Conservation (phyloP, 2,888 invertebrate genomes). For the Mellilla xanthometata region DNA sequence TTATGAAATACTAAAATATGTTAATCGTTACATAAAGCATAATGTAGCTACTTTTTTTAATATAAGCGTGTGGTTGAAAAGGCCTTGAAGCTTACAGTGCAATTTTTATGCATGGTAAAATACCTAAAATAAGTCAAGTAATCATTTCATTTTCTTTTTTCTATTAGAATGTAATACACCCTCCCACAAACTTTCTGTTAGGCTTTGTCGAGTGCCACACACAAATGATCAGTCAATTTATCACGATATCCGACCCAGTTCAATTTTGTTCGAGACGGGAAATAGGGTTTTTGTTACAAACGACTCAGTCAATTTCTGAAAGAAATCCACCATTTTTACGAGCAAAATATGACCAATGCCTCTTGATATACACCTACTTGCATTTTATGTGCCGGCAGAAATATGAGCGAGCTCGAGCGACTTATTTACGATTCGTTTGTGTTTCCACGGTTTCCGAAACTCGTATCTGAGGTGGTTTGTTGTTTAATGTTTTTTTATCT, state of each 20-base stretch:
- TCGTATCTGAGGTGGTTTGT: slow-evolving; percentile 16
- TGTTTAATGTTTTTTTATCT: slow-evolving; percentile 11
- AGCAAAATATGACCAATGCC: slow-evolving; percentile 20
- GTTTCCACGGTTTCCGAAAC: slow-evolving; percentile 21
- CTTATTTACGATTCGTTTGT: slow-evolving; percentile 23
- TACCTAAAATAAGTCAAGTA: too few species aligned
- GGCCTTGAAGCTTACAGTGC: too few species aligned
- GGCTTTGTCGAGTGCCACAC: slow-evolving; percentile 25
- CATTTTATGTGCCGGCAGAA: slow-evolving; percentile 32
- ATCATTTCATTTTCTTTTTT: too few species aligned
- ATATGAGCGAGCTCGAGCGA: slow-evolving; percentile 9
- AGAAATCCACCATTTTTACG: slow-evolving; percentile 22
- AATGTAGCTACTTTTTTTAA: too few species aligned
- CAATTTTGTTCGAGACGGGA: slow-evolving; percentile 35
- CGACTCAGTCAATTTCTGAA: slow-evolving; percentile 29
- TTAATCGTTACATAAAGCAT: too few species aligned
- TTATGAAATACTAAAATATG: too few species aligned
- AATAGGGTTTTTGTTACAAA: slow-evolving; percentile 48
- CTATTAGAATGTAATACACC: too few species aligned
- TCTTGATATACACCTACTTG: slow-evolving; percentile 29
- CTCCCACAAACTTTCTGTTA: slow-evolving; percentile 1
- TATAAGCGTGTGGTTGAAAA: too few species aligned
- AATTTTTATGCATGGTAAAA: too few species aligned
- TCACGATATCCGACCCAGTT: slow-evolving; percentile 40
- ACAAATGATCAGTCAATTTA: slow-evolving; percentile 48